phyloP scores from a whole-genome alignment of 30 jellyfish, hydroid and myxozoan genomes.

The Aurelia sp. region DNA sequence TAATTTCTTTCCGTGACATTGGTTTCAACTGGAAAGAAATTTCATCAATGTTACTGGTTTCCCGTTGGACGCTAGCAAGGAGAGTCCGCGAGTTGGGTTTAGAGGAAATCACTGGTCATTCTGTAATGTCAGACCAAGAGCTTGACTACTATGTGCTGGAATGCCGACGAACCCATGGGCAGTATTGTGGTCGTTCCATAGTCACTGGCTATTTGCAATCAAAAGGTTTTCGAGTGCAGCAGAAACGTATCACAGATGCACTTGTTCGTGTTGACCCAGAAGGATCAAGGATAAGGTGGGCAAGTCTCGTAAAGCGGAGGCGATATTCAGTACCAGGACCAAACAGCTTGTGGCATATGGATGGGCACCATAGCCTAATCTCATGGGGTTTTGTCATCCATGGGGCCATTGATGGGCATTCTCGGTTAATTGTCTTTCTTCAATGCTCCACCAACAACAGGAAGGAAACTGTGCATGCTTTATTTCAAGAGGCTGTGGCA shows the following conservation, averaged over 20 bases:
- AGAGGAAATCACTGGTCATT: not conserved
- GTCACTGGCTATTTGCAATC: slow-evolving; percentile 7
- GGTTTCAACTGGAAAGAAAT: not conserved
- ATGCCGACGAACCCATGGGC: slow-evolving; percentile 8
- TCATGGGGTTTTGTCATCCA: not conserved
- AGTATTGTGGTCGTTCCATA: not conserved
- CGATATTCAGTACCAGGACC: slow-evolving; percentile 29
- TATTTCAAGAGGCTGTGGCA: too few relatives aligned
- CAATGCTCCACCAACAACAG: too few relatives aligned
- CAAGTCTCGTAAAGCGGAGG: slow-evolving; percentile 25
- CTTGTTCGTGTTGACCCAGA: slow-evolving; percentile 24
- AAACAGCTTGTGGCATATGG: not conserved
- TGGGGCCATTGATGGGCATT: too few relatives aligned
- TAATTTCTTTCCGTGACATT: slow-evolving; percentile 20
- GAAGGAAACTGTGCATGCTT: too few relatives aligned
- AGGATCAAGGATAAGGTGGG: not conserved
- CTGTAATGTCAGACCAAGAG: too few relatives aligned
- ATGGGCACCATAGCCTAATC: slow-evolving; percentile 13
- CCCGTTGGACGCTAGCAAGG: slow-evolving; percentile 43
- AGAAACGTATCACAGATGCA: not conserved
- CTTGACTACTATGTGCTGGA: too few relatives aligned
- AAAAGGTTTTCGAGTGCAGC: slow-evolving; percentile 9
- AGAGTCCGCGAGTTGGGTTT: slow-evolving; percentile 32
- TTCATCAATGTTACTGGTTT: slow-evolving; percentile 30
- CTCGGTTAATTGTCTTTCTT: too few relatives aligned